Conservation (phyloP, 2,797 vertebrate species). For the Salmo trutta region DNA sequence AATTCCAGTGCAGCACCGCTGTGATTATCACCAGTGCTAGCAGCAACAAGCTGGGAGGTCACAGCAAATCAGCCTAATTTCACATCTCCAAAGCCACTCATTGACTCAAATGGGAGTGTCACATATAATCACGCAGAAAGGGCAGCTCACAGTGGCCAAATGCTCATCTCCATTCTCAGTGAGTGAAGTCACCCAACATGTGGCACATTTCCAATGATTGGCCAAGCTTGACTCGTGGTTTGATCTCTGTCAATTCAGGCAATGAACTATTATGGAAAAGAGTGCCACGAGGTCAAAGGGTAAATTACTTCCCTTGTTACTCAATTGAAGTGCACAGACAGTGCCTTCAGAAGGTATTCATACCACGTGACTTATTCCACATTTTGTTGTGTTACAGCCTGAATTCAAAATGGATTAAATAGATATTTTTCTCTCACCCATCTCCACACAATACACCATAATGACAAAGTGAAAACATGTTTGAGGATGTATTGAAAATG, state of each 20-base stretch:
- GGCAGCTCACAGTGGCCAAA: background rate
- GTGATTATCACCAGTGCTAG: background rate
- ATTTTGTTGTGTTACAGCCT: too few species aligned
- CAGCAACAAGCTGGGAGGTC: conserved; percentile 15
- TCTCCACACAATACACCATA: too few species aligned
- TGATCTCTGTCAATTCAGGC: background rate
- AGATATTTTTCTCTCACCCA: too few species aligned
- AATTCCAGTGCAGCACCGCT: background rate
- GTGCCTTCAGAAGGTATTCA: too few species aligned
- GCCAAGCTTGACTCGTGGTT: background rate
- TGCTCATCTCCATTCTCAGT: background rate
- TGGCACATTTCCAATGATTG: background rate
- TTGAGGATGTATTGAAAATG: too few species aligned
- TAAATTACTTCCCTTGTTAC: background rate
- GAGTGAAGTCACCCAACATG: background rate
- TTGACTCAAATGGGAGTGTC: conserved; percentile 12
- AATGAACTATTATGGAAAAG: background rate
- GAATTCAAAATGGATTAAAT: too few species aligned
- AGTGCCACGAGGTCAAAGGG: background rate
- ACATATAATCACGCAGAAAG: conserved; percentile 10
- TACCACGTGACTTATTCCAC: too few species aligned
- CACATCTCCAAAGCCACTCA: background rate
- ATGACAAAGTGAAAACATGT: too few species aligned
- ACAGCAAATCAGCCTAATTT: conserved; percentile 21
- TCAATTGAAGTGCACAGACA: background rate